Base-by-base conservation (phyloP, 2,113 vertebrate species). In the Notiomystis cincta region DNA sequence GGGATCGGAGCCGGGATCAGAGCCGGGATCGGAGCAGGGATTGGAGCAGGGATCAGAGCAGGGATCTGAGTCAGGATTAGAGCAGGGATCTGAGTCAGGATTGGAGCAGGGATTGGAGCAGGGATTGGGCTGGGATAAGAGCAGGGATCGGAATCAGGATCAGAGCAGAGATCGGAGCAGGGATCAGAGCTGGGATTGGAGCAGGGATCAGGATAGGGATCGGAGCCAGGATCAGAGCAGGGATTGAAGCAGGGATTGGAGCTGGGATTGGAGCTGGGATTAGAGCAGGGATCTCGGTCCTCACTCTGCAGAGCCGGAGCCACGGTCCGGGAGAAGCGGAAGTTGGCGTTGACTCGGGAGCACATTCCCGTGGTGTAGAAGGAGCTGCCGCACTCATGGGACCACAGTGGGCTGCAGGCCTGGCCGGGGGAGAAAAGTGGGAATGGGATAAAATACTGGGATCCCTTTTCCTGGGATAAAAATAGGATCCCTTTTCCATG, bases 341-440 rank as follows among this genome's bases (percentile, higher is more conserved):
- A 99, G 97, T 98, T 99, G 92, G 98, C 96, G 95, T 98, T 98
- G 96, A 99, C 98, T 19, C 98, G 95, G 15, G 99, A 98, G 62
- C 99, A 99, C 98, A 99, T 99, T 16, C 99, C 99, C 0, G 99
- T 99, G 97, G 99, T 99, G 97, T 99, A 99, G 95, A 99, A 98
- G 72, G 99, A 99, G 81, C 99, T 99, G 35, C 99, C 99, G 35
- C 99, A 99, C 89, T 99, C 99, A 7, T 99, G 99, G 28, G 99
- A 99, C 99, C 99, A 99, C 86, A 99, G 98, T 0, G 99, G 99
- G 64, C 99, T 99, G 90, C 99, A 99, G 70, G 98, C 98, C 99
- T 99, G 95, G 6, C 3, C 15, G 53, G 37, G 14, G 22, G 2
- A 3, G 25, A 11, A 35, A 38, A 10, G 12, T 10, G 7, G 53